Conservation (phyloP, 2,797 vertebrate genomes). For the Falco columbarius region DNA sequence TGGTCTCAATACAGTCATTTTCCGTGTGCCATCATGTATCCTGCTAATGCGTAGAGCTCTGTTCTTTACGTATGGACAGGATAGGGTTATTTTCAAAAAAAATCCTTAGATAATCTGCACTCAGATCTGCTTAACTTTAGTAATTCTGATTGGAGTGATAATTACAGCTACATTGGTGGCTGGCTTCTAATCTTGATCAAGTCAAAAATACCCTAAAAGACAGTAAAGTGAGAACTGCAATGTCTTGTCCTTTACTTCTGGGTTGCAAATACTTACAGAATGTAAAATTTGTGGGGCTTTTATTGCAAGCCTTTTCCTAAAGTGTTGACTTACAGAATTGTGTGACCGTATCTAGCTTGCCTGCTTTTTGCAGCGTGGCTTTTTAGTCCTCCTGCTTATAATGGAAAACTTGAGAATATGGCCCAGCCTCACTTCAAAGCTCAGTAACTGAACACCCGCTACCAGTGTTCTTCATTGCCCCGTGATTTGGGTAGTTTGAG, state of each 20-base stretch:
- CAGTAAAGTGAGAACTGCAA: not conserved
- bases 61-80: not conserved
- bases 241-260: not conserved
- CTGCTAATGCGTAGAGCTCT: not conserved
- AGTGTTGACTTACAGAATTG: not conserved
- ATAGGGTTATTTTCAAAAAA: not conserved
- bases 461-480: not conserved
- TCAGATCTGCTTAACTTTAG: not conserved
- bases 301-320: not conserved
- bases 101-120: not conserved
- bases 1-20: not conserved
- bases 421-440: not conserved
- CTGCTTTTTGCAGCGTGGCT: not conserved
- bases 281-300: not conserved
- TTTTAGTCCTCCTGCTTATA: not conserved
- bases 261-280: not conserved
- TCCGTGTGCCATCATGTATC: accelerated
- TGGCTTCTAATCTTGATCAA: not conserved
- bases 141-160: conserved; percentile 28
- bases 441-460: not conserved
- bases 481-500: not conserved
- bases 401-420: not conserved
- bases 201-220: not conserved
- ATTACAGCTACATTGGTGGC: not conserved
- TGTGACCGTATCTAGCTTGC: not conserved